Conservation (phyloP, 2,113 vertebrate species). For the Alces alces region DNA sequence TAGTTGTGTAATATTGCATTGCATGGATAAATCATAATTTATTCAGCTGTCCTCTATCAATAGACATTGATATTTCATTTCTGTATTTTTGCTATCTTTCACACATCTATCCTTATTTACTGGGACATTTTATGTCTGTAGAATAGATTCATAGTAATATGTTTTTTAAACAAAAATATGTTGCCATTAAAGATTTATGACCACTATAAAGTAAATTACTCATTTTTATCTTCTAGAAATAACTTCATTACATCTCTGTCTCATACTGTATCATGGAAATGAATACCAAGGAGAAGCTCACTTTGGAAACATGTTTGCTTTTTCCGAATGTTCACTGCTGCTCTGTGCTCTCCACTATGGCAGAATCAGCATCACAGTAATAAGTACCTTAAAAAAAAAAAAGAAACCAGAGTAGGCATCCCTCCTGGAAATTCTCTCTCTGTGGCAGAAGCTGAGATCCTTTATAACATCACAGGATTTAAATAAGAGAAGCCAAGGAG, state of each 20-base stretch:
- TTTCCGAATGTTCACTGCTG: fast-evolving
- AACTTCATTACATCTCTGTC: not conserved
- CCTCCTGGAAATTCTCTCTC: not conserved
- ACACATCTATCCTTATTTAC: not conserved
- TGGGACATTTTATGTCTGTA: not conserved
- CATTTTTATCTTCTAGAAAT: conserved; percentile 32
- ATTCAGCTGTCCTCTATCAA: not conserved
- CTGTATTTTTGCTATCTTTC: not conserved
- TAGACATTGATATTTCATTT: not conserved
- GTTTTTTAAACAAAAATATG: not conserved
- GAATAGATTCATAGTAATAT: not conserved
- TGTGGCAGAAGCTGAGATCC: not conserved
- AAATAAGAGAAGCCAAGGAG: not conserved
- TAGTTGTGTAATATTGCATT: not conserved
- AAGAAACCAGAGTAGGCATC: not conserved
- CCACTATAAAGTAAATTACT: not conserved
- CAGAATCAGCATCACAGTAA: not conserved
- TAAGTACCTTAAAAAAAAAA: not conserved
- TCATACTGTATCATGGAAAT: not conserved
- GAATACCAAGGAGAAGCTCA: not conserved
- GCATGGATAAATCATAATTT: not conserved
- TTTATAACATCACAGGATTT: not conserved
- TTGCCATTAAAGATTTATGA: not conserved
- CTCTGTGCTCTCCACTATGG: not conserved
- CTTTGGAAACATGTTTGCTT: not conserved